A percentile compares a stretch with the other conserved stretches of the same genome.
Conservation (phyloP, 2,797 vertebrate genomes). For the Tinamus major region DNA sequence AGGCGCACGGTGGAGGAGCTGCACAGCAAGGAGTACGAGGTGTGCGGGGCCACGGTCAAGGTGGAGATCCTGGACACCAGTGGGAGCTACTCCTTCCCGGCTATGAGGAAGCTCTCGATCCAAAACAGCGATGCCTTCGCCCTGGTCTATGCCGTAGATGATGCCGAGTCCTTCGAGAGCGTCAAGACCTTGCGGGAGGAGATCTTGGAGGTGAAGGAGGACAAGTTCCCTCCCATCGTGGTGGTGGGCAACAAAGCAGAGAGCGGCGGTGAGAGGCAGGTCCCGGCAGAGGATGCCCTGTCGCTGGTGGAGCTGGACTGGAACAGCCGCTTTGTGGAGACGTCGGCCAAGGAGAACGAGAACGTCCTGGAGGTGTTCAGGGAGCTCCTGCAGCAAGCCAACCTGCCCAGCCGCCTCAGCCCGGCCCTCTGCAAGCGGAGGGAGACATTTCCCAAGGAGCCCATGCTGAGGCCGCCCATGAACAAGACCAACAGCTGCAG, state of each 20-base stretch:
- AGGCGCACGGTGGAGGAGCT: conserved; percentile 90
- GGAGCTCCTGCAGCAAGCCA: conserved; percentile 89
- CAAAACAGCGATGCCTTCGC: conserved; percentile 91
- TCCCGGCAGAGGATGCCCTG: conserved; percentile 82
- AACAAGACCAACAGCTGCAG: conserved; percentile 95
- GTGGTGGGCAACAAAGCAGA: conserved; percentile 93
- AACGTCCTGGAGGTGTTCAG: conserved; percentile 91
- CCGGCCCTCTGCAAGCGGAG: conserved; percentile 86
- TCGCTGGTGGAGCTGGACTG: conserved; percentile 90
- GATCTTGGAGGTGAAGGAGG: conserved; percentile 92
- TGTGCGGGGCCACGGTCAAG: conserved; percentile 85
- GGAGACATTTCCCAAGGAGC: conserved; percentile 89
- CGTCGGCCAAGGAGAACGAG: conserved; percentile 90
- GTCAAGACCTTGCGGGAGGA: conserved; percentile 89
- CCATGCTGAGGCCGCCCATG: conserved; percentile 86
- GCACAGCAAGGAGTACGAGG: conserved; percentile 89
- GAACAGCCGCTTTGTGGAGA: conserved; percentile 90
- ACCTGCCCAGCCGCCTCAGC: conserved; percentile 88
- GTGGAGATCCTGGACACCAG: conserved; percentile 94
- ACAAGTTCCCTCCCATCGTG: conserved; percentile 89
- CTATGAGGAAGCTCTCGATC: conserved; percentile 93
- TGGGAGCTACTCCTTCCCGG: conserved; percentile 93
- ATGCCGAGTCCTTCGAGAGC: conserved; percentile 87
- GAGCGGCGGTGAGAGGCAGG: conserved; percentile 75
- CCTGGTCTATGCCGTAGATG: conserved; percentile 89